Conservation (phyloP, 1,140 invertebrate species). For the Solenopsis fugax region DNA sequence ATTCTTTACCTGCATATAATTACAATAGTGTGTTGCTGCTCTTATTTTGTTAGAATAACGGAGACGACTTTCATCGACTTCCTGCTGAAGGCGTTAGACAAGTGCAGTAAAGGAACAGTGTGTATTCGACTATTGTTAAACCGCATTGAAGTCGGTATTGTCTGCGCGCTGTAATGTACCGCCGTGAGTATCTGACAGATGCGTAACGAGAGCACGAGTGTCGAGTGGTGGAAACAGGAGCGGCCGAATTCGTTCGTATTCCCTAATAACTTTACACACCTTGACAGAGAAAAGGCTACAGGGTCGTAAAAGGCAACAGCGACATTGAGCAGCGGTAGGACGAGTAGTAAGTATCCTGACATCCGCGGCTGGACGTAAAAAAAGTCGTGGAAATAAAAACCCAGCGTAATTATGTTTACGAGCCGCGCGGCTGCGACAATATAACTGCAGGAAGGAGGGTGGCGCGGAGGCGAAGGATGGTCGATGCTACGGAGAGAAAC, state of each 20-base stretch:
- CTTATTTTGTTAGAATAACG: constrained; percentile 17
- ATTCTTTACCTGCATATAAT: constrained; percentile 30
- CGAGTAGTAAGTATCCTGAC: constrained; percentile 47
- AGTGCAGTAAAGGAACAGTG: not conserved
- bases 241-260: constrained; percentile 22
- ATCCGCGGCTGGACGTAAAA: constrained; percentile 64
- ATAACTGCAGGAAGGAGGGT: constrained; percentile 67
- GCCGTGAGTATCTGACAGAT: constrained; percentile 17
- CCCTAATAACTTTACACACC: constrained; percentile 68
- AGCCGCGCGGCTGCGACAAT: constrained; percentile 75
- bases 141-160: too few relatives aligned
- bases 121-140: constrained; percentile 28
- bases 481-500: constrained; percentile 18
- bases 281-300: constrained; percentile 66
- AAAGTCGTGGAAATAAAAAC: constrained; percentile 71
- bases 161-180: not conserved
- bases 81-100: not conserved
- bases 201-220: not conserved
- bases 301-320: constrained; percentile 69
- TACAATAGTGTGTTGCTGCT: not conserved
- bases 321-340: not conserved
- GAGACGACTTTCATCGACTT: constrained; percentile 9
- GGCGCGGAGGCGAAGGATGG: constrained; percentile 56
- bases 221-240: not conserved
- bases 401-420: constrained; percentile 77